Base-by-base conservation (phyloP, 2,113 vertebrate genomes). In the Apaloderma vittatum region DNA sequence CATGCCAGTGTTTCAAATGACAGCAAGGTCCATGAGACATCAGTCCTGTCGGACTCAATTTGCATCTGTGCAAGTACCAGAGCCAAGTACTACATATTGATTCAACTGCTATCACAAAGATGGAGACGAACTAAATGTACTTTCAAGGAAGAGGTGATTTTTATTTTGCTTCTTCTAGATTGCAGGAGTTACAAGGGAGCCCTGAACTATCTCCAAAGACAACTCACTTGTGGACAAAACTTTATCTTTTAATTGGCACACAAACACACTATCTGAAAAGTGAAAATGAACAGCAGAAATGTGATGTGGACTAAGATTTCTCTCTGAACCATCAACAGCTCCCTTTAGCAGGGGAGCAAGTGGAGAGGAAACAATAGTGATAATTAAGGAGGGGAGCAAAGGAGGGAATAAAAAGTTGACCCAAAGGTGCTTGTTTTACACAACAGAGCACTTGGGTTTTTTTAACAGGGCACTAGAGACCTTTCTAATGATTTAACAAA, bases 11-110 rank as follows among this genome's bases (percentile, higher is more conserved):
- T 98, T 98, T 97, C 98, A 98, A 98, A 98, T 98, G 97, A 98
- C 97, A 98, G 98, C 96, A 94, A 98, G 98, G 98, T 98, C 97
- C 97, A 97, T 94, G 95, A 98, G 97, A 98, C 98, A 98, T 98
- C 97, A 97, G 97, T 98, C 97, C 98, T 98, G 98, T 98, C 97
- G 26, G 97, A 98, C 97, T 98, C 96, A 97, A 98, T 99, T 98
- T 99, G 98, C 96, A 93, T 98, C 98, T 97, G 87, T 96, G 97
- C 91, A 97, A 98, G 96, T 98, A 98, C 97, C 97, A 97, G 92
- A 97, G 96, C 98, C 98, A 98, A 98, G 97, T 98, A 98, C 98
- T 98, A 96, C 88, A 94, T 94, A 97, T 97, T 95, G 89, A 97
- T 81, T 81, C 68, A 74, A 97, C 3, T 68, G 74, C 72, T 94